These are phyloP conservation scores for Clivina fossor DNA, from an alignment of 2,888 invertebrate species.

Conservation along the genomic window DNA sequence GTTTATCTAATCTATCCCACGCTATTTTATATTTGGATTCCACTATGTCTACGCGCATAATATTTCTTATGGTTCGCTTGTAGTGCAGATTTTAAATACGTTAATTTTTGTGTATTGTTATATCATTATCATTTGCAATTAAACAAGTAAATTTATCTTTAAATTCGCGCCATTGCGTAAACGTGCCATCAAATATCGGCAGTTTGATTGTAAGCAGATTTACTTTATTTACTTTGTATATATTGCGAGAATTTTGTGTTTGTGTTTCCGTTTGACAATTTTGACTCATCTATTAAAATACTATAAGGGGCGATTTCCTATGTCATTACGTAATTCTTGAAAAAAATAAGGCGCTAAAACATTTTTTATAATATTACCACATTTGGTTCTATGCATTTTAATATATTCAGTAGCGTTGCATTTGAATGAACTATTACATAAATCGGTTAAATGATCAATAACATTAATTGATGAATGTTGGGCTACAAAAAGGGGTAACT, in stretches of 20 bases:
- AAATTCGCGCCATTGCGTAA: slow-evolving; percentile 35
- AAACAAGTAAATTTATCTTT: slow-evolving; percentile 35
- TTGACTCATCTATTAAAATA: slow-evolving; percentile 40
- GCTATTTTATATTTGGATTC: too few species aligned
- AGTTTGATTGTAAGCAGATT: slow-evolving; percentile 29
- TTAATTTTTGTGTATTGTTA: slow-evolving; percentile 36
- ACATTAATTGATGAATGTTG: too few species aligned
- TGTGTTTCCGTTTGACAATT: too few species aligned
- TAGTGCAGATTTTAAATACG: slow-evolving; percentile 22
- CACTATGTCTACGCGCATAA: slow-evolving; percentile 7
- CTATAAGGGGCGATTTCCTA: slow-evolving; percentile 35
- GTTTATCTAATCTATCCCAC: too few species aligned
- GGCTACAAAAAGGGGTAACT: too few species aligned
- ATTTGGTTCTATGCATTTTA: too few species aligned
- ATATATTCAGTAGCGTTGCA: too few species aligned
- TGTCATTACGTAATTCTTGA: slow-evolving; percentile 34
- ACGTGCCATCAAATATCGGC: slow-evolving; percentile 36
- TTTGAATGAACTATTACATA: too few species aligned
- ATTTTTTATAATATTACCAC: too few species aligned
- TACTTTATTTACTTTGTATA: too few species aligned
- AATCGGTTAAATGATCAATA: too few species aligned
- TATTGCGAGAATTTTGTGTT: too few species aligned
- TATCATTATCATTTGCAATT: slow-evolving; percentile 31
- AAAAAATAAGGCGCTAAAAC: slow-evolving; percentile 37
- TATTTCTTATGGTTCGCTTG: slow-evolving; percentile 19